Percentiles rank a stretch among this genome's conserved stretches.
Evolutionary conservation across 2,797 vertebrate genomes (phyloP).

Genomic region (Ctenopoma multispine): DNA sequence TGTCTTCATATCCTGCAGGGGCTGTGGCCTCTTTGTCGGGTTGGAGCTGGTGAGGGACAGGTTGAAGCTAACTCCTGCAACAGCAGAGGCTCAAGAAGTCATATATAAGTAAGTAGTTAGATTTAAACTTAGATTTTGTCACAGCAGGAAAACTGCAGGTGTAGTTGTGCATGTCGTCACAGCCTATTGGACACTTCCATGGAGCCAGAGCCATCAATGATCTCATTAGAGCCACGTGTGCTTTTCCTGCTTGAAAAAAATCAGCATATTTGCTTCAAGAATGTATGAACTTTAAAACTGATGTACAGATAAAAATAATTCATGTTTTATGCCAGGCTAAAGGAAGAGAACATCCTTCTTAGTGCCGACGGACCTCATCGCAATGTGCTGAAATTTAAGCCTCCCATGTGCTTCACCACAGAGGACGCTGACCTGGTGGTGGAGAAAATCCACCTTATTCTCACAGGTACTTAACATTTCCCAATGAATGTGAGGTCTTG

Average conservation of each 20-base stretch:
- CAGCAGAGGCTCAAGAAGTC: conserved; percentile 93
- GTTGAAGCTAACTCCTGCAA: conserved; percentile 89
- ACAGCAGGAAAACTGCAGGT: too few relatives aligned
- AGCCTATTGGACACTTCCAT: too few relatives aligned
- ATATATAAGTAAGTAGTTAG: conserved; percentile 89
- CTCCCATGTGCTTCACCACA: conserved; percentile 93
- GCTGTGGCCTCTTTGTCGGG: conserved; percentile 93
- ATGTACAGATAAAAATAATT: too few relatives aligned
- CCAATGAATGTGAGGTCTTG: neutral
- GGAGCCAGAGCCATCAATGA: too few relatives aligned
- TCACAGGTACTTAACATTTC: conserved; percentile 85
- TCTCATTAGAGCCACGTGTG: too few relatives aligned
- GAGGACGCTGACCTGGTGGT: conserved; percentile 90
- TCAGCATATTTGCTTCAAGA: too few relatives aligned
- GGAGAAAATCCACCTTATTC: conserved; percentile 87
- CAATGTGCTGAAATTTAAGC: conserved; percentile 97
- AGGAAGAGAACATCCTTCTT: conserved; percentile 89
- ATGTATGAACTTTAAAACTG: too few relatives aligned
- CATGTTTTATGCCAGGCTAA: conserved; percentile 84
- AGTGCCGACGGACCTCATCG: conserved; percentile 95
- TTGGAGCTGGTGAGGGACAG: conserved; percentile 93
- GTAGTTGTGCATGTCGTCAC: too few relatives aligned
- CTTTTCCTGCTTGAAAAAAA: too few relatives aligned
- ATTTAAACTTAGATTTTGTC: neutral
- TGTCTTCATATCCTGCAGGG: conserved; percentile 78